Conservation (phyloP, 2,113 vertebrate species). For the Ophthalmolycus amberensis region DNA sequence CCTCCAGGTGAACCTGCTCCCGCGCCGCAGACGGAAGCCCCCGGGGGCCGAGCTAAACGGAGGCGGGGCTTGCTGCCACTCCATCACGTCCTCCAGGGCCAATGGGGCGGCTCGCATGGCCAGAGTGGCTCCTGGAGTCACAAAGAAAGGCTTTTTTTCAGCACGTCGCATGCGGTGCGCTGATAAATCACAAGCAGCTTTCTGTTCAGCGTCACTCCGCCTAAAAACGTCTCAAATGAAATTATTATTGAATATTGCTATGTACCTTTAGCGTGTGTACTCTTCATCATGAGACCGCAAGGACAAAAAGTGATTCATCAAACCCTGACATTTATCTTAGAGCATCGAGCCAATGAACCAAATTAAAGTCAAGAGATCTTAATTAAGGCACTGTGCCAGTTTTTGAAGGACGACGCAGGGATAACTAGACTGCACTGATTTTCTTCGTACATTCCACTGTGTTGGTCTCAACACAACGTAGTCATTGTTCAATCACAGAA, state of each 20-base stretch:
- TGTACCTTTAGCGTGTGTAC: background rate
- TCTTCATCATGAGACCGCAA: background rate
- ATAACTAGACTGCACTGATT: background rate
- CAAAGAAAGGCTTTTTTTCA: conserved; percentile 1
- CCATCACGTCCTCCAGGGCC: conserved; percentile 91
- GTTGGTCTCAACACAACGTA: conserved; percentile 15
- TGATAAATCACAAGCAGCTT: background rate
- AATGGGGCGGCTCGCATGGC: conserved; percentile 94
- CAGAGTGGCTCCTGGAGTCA: conserved; percentile 90
- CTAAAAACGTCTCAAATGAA: background rate
- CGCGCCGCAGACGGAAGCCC: conserved; percentile 93
- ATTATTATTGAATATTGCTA: background rate
- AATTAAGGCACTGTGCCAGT: background rate
- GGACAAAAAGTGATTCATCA: background rate
- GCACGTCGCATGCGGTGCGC: background rate
- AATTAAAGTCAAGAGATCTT: conserved; percentile 13
- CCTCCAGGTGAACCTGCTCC: conserved; percentile 98
- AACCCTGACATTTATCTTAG: conserved; percentile 1
- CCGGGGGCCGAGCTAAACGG: conserved; percentile 90
- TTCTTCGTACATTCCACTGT: conserved; percentile 20
- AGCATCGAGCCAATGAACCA: background rate
- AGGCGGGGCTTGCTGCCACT: conserved; percentile 95
- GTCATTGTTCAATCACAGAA: conserved; percentile 15
- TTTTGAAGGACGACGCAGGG: background rate
- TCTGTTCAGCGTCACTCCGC: background rate